phyloP scores from a whole-genome alignment of 2,888 invertebrate genomes.

The Acanthoscelides obtectus region DNA sequence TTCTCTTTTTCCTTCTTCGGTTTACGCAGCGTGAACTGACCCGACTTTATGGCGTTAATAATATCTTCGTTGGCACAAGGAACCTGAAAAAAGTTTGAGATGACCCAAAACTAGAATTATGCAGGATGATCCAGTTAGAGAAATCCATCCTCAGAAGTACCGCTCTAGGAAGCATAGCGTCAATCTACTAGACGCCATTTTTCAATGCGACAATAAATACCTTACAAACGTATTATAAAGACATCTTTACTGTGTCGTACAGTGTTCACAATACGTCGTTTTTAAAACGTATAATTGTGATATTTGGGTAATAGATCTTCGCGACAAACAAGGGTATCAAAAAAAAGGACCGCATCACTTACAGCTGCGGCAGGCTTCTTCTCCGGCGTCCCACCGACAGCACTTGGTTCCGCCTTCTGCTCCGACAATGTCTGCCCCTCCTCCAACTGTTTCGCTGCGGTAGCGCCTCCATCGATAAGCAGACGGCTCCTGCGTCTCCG shows the following conservation, averaged over 20 bases:
- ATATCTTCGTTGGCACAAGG: constrained; percentile 62
- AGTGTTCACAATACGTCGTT: no score
- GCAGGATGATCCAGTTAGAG: no score
- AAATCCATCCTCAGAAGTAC: no score
- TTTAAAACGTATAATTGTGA: no score
- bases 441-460: constrained; percentile 9
- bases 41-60: constrained; percentile 72
- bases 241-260: no score
- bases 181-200: no score
- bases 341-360: no score
- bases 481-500: neutral
- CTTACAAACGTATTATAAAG: no score
- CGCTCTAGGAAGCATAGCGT: no score
- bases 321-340: no score
- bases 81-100: neutral
- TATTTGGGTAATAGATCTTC: no score
- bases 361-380: constrained; percentile 45
- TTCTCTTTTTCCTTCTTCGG: constrained; percentile 53
- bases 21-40: constrained; percentile 66
- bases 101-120: neutral
- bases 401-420: neutral
- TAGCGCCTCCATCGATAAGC: neutral
- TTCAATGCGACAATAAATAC: no score
- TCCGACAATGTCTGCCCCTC: constrained; percentile 30
- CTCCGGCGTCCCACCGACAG: constrained; percentile 9